Conservation (phyloP, 1,140 invertebrate genomes). For the Rhizoglyphus robini region DNA sequence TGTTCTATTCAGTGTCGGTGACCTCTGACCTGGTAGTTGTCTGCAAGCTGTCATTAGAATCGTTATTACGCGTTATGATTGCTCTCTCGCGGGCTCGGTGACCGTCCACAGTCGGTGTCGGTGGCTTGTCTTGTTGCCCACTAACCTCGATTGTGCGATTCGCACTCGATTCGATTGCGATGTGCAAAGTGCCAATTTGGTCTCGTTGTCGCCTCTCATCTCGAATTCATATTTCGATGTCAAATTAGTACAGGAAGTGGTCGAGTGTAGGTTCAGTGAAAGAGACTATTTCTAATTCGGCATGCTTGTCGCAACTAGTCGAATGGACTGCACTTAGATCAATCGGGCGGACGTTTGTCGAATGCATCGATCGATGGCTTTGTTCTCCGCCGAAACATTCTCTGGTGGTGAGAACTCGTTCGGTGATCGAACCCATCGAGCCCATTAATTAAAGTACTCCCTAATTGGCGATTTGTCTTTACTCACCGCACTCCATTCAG, state of each 20-base stretch:
- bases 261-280: not conserved
- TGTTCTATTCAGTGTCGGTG: not conserved
- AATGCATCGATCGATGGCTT: too few relatives aligned
- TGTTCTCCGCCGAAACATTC: too few relatives aligned
- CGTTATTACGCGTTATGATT: slow-evolving; percentile 15
- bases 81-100: not conserved
- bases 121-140: not conserved
- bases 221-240: slow-evolving; percentile 1
- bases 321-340: too few relatives aligned
- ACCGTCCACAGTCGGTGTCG: not conserved
- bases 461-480: slow-evolving; percentile 5
- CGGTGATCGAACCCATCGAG: not conserved
- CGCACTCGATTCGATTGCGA: not conserved
- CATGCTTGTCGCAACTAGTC: not conserved
- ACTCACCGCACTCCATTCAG: not conserved
- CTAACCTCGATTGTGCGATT: slow-evolving; percentile 6
- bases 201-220: slow-evolving; percentile 1
- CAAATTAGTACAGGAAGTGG: not conserved
- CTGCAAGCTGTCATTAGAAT: slow-evolving; percentile 1
- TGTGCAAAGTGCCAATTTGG: not conserved
- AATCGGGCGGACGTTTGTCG: too few relatives aligned
- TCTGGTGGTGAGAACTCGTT: not conserved
- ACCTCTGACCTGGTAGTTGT: not conserved
- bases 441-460: not conserved
- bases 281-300: not conserved